Evolutionary conservation across 1,140 invertebrate species (phyloP).

Genomic region (Drosophila paulistorum): DNA sequence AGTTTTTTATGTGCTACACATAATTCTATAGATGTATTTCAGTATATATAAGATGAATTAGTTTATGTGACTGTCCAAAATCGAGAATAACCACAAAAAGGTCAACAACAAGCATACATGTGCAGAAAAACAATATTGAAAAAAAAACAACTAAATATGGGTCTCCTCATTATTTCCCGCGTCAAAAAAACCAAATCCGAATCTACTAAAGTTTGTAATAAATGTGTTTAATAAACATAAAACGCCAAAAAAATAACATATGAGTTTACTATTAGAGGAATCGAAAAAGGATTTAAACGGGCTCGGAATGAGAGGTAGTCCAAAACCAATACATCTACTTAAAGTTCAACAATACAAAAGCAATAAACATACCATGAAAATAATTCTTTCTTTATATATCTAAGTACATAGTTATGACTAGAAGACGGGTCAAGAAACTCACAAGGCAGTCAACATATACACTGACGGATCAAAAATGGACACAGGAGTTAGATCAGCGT

Average conservation of each 20-base stretch:
- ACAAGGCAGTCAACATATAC: too few relatives aligned
- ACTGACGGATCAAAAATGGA: too few relatives aligned
- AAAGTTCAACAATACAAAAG: too few relatives aligned
- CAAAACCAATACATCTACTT: too few relatives aligned
- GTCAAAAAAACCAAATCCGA: conserved; percentile 6
- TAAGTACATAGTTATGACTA: too few relatives aligned
- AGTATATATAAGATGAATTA: conserved; percentile 10
- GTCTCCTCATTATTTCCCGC: neutral
- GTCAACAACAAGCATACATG: neutral
- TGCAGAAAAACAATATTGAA: neutral
- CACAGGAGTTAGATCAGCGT: too few relatives aligned
- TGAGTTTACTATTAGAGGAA: neutral
- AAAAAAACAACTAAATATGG: neutral
- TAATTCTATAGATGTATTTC: conserved; percentile 14
- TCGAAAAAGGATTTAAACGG: neutral
- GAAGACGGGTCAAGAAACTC: too few relatives aligned
- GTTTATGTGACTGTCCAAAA: conserved; percentile 16
- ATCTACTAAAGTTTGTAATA: conserved; percentile 41
- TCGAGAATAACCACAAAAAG: conserved; percentile 1
- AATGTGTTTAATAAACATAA: conserved; percentile 44
- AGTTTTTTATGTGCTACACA: conserved; percentile 15
- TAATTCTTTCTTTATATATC: too few relatives aligned
- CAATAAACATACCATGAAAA: too few relatives aligned
- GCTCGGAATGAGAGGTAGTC: too few relatives aligned
- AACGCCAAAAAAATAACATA: neutral